A percentile compares a stretch with the other conserved stretches of the same genome.
Conservation (phyloP, 2,113 vertebrate genomes). For the Tragelaphus scriptus region DNA sequence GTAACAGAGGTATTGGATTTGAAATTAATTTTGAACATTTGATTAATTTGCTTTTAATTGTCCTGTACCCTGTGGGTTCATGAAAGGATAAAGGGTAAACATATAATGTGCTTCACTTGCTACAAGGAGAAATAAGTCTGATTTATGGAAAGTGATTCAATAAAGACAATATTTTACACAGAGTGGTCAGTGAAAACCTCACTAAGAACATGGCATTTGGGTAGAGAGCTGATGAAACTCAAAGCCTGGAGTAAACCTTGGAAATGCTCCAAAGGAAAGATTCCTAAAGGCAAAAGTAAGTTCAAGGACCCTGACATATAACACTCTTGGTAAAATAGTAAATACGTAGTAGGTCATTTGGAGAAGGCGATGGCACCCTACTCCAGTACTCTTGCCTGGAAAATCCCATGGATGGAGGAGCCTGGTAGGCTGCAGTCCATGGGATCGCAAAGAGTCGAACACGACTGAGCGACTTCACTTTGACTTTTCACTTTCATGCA, state of each 20-base stretch:
- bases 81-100: not conserved
- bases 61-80: not conserved
- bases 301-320: not conserved
- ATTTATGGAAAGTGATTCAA: not conserved
- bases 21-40: not conserved
- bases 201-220: not conserved
- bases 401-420: too few relatives aligned
- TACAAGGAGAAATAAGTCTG: not conserved
- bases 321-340: not conserved
- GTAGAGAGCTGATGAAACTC: not conserved
- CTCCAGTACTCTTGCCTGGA: too few relatives aligned
- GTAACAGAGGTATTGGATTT: not conserved
- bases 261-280: not conserved
- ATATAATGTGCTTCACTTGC: not conserved
- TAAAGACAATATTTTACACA: not conserved
- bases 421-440: too few relatives aligned
- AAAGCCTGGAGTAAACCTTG: not conserved
- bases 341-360: not conserved
- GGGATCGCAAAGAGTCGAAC: too few relatives aligned
- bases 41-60: not conserved
- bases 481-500: too few relatives aligned
- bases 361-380: too few relatives aligned
- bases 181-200: not conserved
- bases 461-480: too few relatives aligned
- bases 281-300: not conserved